Conservation (phyloP, 2,113 vertebrate genomes). For the Ageneiosus marmoratus region DNA sequence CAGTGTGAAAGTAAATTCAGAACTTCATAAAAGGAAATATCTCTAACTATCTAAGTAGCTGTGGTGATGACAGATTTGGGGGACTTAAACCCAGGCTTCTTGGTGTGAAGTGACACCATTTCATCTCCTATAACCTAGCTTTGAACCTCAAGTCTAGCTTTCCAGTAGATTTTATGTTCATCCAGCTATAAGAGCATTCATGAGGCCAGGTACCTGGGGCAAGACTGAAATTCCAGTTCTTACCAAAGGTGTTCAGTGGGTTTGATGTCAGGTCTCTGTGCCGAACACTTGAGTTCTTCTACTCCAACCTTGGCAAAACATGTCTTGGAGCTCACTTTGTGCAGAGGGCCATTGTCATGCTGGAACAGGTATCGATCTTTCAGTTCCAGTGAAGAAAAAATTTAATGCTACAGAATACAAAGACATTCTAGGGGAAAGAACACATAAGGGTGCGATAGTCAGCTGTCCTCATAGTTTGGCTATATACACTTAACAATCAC, state of each 20-base stretch:
- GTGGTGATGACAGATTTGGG: not conserved
- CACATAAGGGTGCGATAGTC: not conserved
- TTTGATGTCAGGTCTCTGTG: not conserved
- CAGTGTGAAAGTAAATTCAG: not conserved
- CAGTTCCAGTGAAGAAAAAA: not conserved
- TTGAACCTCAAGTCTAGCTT: not conserved
- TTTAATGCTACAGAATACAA: no score
- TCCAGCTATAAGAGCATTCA: not conserved
- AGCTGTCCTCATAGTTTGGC: not conserved
- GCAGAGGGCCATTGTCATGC: not conserved
- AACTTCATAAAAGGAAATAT: not conserved
- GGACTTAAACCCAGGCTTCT: no score
- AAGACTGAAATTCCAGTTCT: not conserved
- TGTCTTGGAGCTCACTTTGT: not conserved
- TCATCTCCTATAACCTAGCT: not conserved
- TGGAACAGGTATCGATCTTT: not conserved
- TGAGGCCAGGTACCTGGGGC: not conserved
- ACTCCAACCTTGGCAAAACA: not conserved
- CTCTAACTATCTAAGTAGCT: not conserved
- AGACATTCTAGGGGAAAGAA: not conserved
- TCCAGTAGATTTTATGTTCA: not conserved
- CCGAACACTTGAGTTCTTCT: not conserved
- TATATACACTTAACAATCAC: no score
- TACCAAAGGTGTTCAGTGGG: not conserved
- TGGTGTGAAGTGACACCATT: no score